These are phyloP conservation scores for Panthera tigris DNA, from an alignment of 2,113 vertebrate genomes.

Conservation along the genomic window DNA sequence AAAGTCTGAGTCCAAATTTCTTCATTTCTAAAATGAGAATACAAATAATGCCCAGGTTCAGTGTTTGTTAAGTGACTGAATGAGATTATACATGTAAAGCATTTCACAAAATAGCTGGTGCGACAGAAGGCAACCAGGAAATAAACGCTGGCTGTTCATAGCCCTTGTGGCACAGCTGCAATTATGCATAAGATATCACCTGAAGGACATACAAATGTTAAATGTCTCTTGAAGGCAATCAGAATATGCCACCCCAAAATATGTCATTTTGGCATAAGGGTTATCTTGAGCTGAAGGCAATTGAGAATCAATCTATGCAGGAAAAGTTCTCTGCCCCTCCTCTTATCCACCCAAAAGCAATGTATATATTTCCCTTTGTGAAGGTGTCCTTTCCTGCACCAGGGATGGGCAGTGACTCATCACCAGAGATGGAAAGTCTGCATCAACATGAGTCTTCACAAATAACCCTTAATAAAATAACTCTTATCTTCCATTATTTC, in stretches of 20 bases:
- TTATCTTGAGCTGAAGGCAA: not conserved
- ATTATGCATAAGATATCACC: not conserved
- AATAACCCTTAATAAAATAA: not conserved
- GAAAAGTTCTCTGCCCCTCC: not conserved
- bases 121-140: not conserved
- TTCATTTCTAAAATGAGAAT: not conserved
- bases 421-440: not conserved
- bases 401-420: not conserved
- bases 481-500: not conserved
- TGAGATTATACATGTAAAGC: not conserved
- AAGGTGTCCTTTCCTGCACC: not conserved
- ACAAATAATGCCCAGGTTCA: not conserved
- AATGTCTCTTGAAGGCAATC: not conserved
- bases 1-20: not conserved
- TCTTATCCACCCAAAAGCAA: not conserved
- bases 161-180: not conserved
- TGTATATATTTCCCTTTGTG: not conserved
- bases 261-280: not conserved
- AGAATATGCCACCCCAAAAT: not conserved
- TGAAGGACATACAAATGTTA: not conserved
- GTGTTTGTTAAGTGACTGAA: not conserved
- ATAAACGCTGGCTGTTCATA: not conserved
- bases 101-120: not conserved
- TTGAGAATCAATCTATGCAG: not conserved
- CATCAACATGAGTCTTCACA: not conserved